A percentile compares a stretch with the other conserved stretches of the same genome.
Conservation (phyloP, 2,113 vertebrate species). For the Australoheros scitulus region DNA sequence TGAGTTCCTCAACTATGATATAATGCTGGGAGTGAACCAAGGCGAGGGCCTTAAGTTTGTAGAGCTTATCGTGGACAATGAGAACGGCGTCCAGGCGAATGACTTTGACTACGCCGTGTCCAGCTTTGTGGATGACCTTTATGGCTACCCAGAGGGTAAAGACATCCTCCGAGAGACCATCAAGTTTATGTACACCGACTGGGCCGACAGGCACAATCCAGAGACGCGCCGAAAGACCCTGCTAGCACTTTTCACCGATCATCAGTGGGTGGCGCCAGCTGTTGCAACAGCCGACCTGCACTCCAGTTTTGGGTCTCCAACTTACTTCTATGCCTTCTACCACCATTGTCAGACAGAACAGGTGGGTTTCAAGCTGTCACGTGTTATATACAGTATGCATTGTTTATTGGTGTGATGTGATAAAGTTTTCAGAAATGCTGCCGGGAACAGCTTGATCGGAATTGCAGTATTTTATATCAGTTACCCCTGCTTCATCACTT, state of each 20-base stretch:
- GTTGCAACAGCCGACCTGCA: slow-evolving; percentile 98
- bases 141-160: slow-evolving; percentile 98
- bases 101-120: slow-evolving; percentile 99
- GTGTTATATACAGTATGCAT: too few relatives aligned
- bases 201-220: slow-evolving; percentile 96
- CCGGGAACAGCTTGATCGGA: too few relatives aligned
- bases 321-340: slow-evolving; percentile 99
- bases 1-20: slow-evolving; percentile 98
- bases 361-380: slow-evolving; percentile 48
- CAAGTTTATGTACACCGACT: slow-evolving; percentile 99
- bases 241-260: slow-evolving; percentile 95
- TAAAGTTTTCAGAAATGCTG: too few relatives aligned
- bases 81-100: slow-evolving; percentile 96
- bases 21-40: slow-evolving; percentile 98
- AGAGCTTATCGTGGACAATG: slow-evolving; percentile 96
- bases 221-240: slow-evolving; percentile 96
- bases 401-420: too few relatives aligned
- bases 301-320: slow-evolving; percentile 97
- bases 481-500: not conserved
- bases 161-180: slow-evolving; percentile 97
- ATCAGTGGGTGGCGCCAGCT: slow-evolving; percentile 98
- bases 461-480: too few relatives aligned
- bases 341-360: slow-evolving; percentile 99
- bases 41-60: slow-evolving; percentile 98
- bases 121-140: slow-evolving; percentile 97